Conservation (phyloP, 2,113 vertebrate genomes). For the Tupaia tana region DNA sequence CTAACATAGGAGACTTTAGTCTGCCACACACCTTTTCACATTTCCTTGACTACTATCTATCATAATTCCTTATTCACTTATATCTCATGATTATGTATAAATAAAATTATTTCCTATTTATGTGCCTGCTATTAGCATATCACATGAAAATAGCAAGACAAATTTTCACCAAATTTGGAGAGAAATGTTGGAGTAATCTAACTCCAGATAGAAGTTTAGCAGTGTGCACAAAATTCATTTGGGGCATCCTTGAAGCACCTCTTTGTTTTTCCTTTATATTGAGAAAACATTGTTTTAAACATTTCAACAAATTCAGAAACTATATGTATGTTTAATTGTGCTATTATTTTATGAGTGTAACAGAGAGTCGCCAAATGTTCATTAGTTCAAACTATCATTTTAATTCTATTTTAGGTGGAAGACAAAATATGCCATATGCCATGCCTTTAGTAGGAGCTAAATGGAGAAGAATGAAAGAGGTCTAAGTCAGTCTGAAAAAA, state of each 20-base stretch:
- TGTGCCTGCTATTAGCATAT: neutral
- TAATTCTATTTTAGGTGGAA: neutral
- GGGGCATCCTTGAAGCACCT: neutral
- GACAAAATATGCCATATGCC: neutral
- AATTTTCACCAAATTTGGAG: neutral
- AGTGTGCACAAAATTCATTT: neutral
- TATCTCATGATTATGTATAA: neutral
- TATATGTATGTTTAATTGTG: neutral
- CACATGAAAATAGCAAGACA: neutral
- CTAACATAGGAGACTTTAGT: neutral
- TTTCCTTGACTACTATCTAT: neutral
- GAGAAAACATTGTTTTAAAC: neutral
- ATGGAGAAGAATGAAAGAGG: neutral
- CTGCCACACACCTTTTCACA: neutral
- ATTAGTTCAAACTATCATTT: neutral
- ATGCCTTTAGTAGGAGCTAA: neutral
- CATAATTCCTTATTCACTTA: neutral
- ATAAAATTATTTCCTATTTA: neutral
- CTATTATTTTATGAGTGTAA: neutral
- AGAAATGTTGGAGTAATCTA: neutral
- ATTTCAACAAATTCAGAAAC: conserved; percentile 23
- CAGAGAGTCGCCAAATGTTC: neutral
- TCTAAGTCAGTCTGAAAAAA: neutral
- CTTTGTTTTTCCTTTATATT: neutral
- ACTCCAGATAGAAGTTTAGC: neutral